These are phyloP conservation scores for Pampus argenteus DNA, from an alignment of 2,797 vertebrate genomes.

Conservation along the genomic window DNA sequence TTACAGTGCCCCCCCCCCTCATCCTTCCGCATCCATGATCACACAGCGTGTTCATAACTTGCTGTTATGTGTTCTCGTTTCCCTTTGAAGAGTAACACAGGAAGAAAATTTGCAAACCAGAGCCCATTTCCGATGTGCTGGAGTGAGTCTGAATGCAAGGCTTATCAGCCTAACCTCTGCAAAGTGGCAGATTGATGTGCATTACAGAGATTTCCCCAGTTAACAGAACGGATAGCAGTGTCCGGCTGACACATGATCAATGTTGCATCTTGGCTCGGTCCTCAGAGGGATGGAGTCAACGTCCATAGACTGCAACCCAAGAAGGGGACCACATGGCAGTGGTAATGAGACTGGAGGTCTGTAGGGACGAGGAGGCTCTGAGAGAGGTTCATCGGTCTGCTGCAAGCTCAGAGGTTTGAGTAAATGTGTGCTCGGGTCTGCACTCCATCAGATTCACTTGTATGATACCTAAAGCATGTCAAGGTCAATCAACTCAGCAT, in stretches of 20 bases:
- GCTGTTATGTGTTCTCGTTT: conserved; percentile 52
- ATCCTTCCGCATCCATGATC: conserved; percentile 66
- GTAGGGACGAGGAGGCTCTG: conserved; percentile 16
- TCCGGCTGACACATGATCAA: conserved; percentile 65
- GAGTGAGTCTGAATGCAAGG: background rate
- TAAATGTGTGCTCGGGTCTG: background rate
- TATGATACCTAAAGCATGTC: background rate
- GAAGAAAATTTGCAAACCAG: conserved; percentile 46
- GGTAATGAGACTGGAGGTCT: conserved; percentile 39
- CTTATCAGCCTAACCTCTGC: conserved; percentile 31
- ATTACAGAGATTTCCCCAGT: too few relatives aligned
- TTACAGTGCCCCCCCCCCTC: conserved; percentile 58
- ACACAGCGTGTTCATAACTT: conserved; percentile 45
- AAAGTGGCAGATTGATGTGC: conserved; percentile 14
- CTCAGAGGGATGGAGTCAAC: conserved; percentile 43
- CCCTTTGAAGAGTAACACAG: conserved; percentile 62
- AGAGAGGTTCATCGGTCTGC: conserved; percentile 8
- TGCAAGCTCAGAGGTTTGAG: background rate
- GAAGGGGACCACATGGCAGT: conserved; percentile 56
- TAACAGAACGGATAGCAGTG: too few relatives aligned
- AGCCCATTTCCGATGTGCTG: conserved; percentile 52
- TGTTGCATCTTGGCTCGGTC: conserved; percentile 49
- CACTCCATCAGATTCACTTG: background rate
- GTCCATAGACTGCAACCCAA: conserved; percentile 61
- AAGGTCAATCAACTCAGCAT: background rate